Evolutionary conservation across 2,888 invertebrate species (phyloP), one percentile per base, ranked within the genome.

Genomic region (Falcaria lacertinaria): DNA sequence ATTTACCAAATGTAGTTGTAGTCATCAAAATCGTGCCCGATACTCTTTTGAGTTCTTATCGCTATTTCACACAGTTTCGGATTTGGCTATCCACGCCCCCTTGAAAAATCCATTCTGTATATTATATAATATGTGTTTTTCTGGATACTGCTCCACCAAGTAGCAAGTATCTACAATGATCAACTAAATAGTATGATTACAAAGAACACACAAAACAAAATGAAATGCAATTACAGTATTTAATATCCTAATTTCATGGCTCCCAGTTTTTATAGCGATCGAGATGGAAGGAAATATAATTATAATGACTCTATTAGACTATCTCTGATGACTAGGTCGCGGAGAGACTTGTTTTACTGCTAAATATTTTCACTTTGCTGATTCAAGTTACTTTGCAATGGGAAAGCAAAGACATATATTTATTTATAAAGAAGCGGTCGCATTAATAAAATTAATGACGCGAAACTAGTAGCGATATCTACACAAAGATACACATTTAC

Each of bases 181-280:
- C 1, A 22, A 22, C 22, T 22, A 22, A 6, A 22, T 22, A 22
- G 7, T 22, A 3, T 19, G 22, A 22, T 7, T 22, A 22, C 7
- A 22, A 52, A 49, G 50, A 49, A 49, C 48, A 54, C 54, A 53
- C 53, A 48, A 56, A 59, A 63, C n/a, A n/a, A n/a, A n/a, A n/a
- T n/a, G n/a, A n/a, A n/a, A n/a, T n/a, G 54, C 57, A 57, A 66
- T 68, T 56, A 64, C 50, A 57, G 66, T 69, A 68, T 58, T 63
- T 66, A 52, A 59, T 50, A 53, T 57, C 54, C 49, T 57, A 59
- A 64, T 65, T 64, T 63, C 45, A 61, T 55, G 65, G 59, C 49
- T 42, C 43, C 49, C 38, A 48, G 52, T 54, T 45, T 41, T 47
- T 40, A 50, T 57, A 52, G 53, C 45, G 44, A 53, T 51, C 55